These are phyloP conservation scores for Leucozona laternaria DNA, from an alignment of 2,888 invertebrate species.

Conservation along the genomic window DNA sequence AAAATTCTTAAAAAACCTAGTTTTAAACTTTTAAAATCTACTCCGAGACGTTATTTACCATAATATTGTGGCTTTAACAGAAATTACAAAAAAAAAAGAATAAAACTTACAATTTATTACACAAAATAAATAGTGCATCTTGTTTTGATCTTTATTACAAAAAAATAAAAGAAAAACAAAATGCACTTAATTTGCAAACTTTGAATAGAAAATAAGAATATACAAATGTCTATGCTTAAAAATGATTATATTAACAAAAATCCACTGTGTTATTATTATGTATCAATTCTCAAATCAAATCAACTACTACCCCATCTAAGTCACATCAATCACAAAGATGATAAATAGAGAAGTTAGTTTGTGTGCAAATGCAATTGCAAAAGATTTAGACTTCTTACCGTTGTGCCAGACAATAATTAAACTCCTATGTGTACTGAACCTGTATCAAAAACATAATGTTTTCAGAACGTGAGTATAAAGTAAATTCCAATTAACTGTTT, in stretches of 20 bases:
- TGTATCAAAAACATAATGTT: slow-evolving; percentile 52
- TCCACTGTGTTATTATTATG: slow-evolving; percentile 77
- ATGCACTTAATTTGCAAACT: slow-evolving; percentile 44
- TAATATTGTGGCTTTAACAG: slow-evolving; percentile 36
- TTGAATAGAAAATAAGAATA: slow-evolving; percentile 63
- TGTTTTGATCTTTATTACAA: slow-evolving; percentile 6
- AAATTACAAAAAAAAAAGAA: slow-evolving; percentile 1
- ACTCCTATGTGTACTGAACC: slow-evolving; percentile 68
- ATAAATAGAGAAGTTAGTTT: slow-evolving; percentile 74
- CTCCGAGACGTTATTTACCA: slow-evolving; percentile 28
- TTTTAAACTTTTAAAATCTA: slow-evolving; percentile 28
- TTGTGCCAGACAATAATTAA: slow-evolving; percentile 65
- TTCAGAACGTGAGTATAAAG: slow-evolving; percentile 74
- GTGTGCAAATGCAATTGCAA: slow-evolving; percentile 71
- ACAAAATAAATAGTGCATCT: background rate
- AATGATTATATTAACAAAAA: slow-evolving; percentile 76
- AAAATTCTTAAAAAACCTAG: slow-evolving; percentile 21
- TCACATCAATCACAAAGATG: slow-evolving; percentile 72
- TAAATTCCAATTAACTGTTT: slow-evolving; percentile 72
- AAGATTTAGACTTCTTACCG: slow-evolving; percentile 74
- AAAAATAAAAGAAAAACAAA: slow-evolving; percentile 38
- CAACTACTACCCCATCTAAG: slow-evolving; percentile 73
- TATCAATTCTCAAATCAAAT: slow-evolving; percentile 75
- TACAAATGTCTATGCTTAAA: slow-evolving; percentile 40
- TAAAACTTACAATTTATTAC: slow-evolving; percentile 24